A percentile compares a stretch with the other conserved stretches of the same genome.
Evolutionary conservation across 2,113 vertebrate species (phyloP).

Genomic region (Silurus glanis): DNA sequence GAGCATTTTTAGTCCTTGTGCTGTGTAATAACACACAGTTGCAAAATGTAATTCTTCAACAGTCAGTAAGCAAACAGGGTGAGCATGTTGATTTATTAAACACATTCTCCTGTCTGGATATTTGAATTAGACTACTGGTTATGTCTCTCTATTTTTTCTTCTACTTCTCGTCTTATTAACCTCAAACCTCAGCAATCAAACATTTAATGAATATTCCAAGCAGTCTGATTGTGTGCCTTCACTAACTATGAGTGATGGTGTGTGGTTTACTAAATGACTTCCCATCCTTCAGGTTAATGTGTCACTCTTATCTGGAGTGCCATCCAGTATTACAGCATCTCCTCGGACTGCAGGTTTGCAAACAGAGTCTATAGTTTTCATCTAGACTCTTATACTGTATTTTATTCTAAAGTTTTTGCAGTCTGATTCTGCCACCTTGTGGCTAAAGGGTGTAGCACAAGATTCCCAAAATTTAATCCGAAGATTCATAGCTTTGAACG

Average conservation of each 20-base stretch:
- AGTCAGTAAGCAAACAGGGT: background rate
- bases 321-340: background rate
- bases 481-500: background rate
- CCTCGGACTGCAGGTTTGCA: background rate
- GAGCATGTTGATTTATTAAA: background rate
- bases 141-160: background rate
- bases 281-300: slow-evolving; percentile 17
- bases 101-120: slow-evolving; percentile 1
- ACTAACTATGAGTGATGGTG: background rate
- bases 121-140: background rate
- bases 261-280: slow-evolving; percentile 1
- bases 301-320: background rate
- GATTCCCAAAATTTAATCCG: too few relatives aligned
- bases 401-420: background rate
- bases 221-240: background rate
- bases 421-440: slow-evolving; percentile 38
- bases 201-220: background rate
- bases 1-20: background rate
- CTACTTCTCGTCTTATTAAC: background rate
- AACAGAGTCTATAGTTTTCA: background rate
- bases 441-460: slow-evolving; percentile 2
- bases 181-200: background rate
- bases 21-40: background rate
- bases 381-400: background rate
- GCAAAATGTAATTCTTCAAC: slow-evolving; percentile 7